These are phyloP conservation scores for Porites lobata DNA, from an alignment of 92 coral and sea anemone species.

Conservation along the genomic window DNA sequence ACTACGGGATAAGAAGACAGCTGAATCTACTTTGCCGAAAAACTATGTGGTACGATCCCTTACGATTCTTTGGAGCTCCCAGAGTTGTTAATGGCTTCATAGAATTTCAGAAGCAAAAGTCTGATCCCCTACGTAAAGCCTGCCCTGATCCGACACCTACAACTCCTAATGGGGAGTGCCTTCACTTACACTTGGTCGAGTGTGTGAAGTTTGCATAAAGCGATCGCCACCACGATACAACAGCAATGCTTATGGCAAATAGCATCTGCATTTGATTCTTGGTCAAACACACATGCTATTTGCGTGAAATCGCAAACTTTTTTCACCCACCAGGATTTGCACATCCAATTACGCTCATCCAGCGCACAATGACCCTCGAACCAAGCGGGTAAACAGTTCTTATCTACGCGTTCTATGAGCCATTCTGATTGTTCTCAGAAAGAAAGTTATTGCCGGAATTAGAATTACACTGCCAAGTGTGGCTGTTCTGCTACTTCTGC, in stretches of 20 bases:
- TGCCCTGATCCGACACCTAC: conserved; percentile 34
- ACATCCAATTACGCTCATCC: conserved; percentile 30
- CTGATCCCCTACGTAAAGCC: conserved; percentile 18
- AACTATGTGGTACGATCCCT: conserved; percentile 58
- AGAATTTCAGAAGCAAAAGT: conserved; percentile 41
- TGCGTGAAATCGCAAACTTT: conserved; percentile 56
- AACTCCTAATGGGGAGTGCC: conserved; percentile 52
- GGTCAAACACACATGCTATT: conserved; percentile 40
- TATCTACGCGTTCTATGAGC: not conserved
- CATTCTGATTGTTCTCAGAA: conserved; percentile 8
- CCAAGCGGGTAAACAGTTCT: not conserved
- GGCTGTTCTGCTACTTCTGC: conserved; percentile 36
- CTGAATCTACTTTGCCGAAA: conserved; percentile 45
- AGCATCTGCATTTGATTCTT: not conserved
- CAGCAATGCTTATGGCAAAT: conserved; percentile 30
- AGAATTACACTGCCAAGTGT: conserved; percentile 62
- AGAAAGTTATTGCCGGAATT: conserved; percentile 57
- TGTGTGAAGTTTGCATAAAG: conserved; percentile 53
- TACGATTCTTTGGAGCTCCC: conserved; percentile 55
- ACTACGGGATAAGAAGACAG: conserved; percentile 50
- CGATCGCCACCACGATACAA: conserved; percentile 51
- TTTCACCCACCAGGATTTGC: conserved; percentile 65
- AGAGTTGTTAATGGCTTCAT: conserved; percentile 62
- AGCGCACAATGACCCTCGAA: not conserved
- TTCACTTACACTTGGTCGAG: conserved; percentile 54